Evolutionary conservation across 2,113 vertebrate species (phyloP).

Genomic region (Pheucticus melanocephalus): DNA sequence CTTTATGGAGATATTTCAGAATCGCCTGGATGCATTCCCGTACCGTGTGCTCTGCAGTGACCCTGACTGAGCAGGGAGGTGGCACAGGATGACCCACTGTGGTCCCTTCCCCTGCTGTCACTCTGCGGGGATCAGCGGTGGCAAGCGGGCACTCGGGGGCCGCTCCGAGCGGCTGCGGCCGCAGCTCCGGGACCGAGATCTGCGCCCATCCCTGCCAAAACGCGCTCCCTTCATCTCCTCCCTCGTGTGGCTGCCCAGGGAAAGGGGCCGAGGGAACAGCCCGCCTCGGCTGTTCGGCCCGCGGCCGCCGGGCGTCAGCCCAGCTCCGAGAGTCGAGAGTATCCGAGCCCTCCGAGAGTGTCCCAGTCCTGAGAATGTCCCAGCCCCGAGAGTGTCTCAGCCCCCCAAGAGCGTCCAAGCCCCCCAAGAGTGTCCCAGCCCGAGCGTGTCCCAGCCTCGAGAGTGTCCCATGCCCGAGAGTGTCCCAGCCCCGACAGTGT

Average conservation of each 20-base stretch:
- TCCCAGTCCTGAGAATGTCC: background rate
- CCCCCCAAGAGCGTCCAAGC: background rate
- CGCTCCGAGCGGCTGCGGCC: background rate
- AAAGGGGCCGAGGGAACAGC: background rate
- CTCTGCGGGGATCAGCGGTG: background rate
- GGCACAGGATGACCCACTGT: background rate
- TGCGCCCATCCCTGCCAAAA: background rate
- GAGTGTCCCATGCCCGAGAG: no score
- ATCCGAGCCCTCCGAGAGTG: background rate
- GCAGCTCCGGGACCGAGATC: fast-evolving
- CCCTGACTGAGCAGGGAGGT: background rate
- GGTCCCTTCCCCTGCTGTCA: background rate
- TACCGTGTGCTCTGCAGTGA: background rate
- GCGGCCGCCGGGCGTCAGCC: background rate
- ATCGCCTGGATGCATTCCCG: background rate
- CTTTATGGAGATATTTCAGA: no score
- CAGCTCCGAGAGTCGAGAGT: background rate
- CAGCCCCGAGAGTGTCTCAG: no score
- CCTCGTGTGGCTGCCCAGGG: background rate
- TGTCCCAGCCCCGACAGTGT: background rate
- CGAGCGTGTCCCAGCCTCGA: background rate
- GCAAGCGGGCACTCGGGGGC: fast-evolving
- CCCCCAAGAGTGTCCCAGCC: background rate
- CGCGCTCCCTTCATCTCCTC: background rate
- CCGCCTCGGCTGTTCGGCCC: background rate